Conservation (phyloP, 2,888 invertebrate genomes). For the Spialia ferax region DNA sequence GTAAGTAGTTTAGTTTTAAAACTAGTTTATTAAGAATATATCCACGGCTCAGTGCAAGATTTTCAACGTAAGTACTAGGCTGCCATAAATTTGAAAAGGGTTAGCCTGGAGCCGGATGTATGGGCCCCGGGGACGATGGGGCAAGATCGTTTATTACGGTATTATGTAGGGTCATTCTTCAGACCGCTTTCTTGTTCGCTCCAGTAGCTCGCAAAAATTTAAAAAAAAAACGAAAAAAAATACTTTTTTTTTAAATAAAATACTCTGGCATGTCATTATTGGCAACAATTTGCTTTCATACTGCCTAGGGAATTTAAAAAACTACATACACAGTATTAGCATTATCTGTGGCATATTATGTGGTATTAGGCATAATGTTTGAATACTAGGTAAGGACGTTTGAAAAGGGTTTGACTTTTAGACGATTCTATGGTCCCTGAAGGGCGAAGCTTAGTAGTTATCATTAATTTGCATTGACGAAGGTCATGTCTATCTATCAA, state of each 20-base stretch:
- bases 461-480: slow-evolving; percentile 24
- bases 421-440: background rate
- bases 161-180: slow-evolving; percentile 5
- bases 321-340: too few species aligned
- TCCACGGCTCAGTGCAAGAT: background rate
- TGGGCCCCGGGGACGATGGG: slow-evolving; percentile 5
- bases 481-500: slow-evolving; percentile 18
- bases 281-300: too few species aligned
- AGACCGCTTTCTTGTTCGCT: background rate
- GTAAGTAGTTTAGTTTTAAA: too few species aligned
- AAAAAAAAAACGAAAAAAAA: background rate
- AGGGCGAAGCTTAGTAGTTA: slow-evolving; percentile 18
- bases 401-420: slow-evolving; percentile 29
- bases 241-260: too few species aligned
- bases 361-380: background rate
- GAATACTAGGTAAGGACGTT: background rate
- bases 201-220: background rate
- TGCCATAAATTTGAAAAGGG: slow-evolving; percentile 20
- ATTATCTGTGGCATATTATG: too few species aligned
- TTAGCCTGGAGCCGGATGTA: slow-evolving; percentile 16
- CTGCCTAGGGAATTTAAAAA: too few species aligned
- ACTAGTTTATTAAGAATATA: background rate
- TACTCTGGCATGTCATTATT: too few species aligned
- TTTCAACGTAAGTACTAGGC: slow-evolving; percentile 4
- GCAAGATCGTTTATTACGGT: slow-evolving; percentile 15